Percentiles rank a stretch among this genome's conserved stretches.
Evolutionary conservation across 2,113 vertebrate genomes (phyloP).

Genomic region (Steatornis caripensis): DNA sequence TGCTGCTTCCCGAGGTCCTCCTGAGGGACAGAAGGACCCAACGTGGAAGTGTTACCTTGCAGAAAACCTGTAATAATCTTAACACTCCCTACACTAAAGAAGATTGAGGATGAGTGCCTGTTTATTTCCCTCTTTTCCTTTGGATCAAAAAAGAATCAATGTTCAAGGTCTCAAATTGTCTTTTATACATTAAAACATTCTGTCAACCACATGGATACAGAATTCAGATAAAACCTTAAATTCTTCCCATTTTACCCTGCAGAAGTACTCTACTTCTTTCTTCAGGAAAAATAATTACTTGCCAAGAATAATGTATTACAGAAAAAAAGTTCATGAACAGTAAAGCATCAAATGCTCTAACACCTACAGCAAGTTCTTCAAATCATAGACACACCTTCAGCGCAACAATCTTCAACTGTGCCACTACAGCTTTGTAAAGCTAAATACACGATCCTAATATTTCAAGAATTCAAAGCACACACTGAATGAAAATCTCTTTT

Average conservation of each 20-base stretch:
- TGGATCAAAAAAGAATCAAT: background rate
- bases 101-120: background rate
- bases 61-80: background rate
- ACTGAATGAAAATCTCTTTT: background rate
- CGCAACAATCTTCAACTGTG: background rate
- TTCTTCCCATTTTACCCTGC: background rate
- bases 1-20: background rate
- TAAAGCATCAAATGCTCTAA: background rate
- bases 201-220: background rate
- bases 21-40: background rate
- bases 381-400: background rate
- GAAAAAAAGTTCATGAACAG: background rate
- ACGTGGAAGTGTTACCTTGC: background rate
- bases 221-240: background rate
- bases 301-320: background rate
- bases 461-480: background rate
- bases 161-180: background rate
- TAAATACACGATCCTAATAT: background rate
- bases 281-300: slow-evolving; percentile 2
- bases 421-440: background rate
- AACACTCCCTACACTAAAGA: background rate
- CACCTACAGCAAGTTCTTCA: background rate
- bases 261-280: background rate
- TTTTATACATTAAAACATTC: background rate
- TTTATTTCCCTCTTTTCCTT: background rate